Percentiles rank a stretch among this genome's conserved stretches.
phyloP scores from a whole-genome alignment of 2,888 invertebrate species.

The Euproctis similis region DNA sequence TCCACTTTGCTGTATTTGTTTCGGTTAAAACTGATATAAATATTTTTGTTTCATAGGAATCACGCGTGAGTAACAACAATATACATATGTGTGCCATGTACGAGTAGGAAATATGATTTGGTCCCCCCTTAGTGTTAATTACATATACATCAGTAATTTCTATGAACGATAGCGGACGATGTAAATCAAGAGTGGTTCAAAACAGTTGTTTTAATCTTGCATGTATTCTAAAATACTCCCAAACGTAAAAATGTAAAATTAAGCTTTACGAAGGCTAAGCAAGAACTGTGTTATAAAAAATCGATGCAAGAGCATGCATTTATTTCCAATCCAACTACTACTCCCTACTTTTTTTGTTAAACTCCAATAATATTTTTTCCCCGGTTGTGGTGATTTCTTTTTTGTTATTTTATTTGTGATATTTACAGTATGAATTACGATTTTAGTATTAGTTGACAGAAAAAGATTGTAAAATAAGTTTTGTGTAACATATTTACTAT shows the following conservation, averaged over 20 bases:
- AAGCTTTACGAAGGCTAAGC: background rate
- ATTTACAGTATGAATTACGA: constrained; percentile 13
- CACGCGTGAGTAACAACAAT: constrained; percentile 69
- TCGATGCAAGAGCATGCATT: constrained; percentile 34
- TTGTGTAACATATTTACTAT: too few relatives aligned
- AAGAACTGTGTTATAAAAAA: constrained; percentile 13
- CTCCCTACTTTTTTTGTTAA: too few relatives aligned
- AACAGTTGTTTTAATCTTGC: constrained; percentile 42
- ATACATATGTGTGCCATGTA: constrained; percentile 52
- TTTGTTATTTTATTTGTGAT: constrained; percentile 45
- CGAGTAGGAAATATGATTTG: constrained; percentile 46
- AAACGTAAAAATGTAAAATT: background rate
- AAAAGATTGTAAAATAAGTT: too few relatives aligned
- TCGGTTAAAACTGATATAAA: constrained; percentile 49
- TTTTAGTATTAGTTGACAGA: constrained; percentile 7
- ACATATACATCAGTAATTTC: too few relatives aligned
- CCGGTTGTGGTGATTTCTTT: constrained; percentile 28
- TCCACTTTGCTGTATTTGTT: constrained; percentile 28
- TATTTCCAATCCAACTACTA: constrained; percentile 23
- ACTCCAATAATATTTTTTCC: constrained; percentile 17
- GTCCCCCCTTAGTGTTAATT: too few relatives aligned
- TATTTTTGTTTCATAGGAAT: constrained; percentile 74
- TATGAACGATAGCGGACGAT: too few relatives aligned
- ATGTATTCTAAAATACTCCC: constrained; percentile 31
- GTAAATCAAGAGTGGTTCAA: background rate